Evolutionary conservation across 1,140 invertebrate species (phyloP).

Genomic region (Triops cancriformis): DNA sequence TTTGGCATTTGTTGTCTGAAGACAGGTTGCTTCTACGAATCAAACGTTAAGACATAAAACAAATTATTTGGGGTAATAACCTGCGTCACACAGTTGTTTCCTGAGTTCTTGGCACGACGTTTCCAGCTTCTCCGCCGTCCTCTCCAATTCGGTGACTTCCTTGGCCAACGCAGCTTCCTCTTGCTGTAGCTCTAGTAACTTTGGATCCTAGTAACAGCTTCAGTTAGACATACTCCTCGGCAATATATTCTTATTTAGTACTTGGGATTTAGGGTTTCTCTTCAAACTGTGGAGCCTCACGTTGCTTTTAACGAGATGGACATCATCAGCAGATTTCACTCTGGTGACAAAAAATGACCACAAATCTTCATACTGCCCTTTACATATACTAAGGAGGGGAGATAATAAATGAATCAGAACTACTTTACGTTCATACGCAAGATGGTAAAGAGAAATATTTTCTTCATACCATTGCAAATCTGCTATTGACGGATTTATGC

Average conservation of each 20-base stretch:
- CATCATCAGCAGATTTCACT: conserved; percentile 13
- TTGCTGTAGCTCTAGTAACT: neutral
- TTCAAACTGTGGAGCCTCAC: conserved; percentile 15
- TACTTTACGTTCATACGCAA: neutral
- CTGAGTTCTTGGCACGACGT: neutral
- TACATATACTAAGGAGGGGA: conserved; percentile 15
- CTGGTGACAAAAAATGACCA: conserved; percentile 20
- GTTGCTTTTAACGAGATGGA: conserved; percentile 16
- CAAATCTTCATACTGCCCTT: conserved; percentile 19
- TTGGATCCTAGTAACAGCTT: conserved; percentile 11
- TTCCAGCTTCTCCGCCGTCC: neutral
- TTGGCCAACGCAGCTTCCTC: neutral
- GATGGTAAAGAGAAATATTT: neutral
- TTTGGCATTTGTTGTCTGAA: neutral
- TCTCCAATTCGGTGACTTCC: neutral
- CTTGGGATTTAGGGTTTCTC: neutral
- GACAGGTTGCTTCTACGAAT: neutral
- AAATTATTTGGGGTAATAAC: neutral
- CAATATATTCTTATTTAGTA: neutral
- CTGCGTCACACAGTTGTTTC: neutral
- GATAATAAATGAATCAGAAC: neutral
- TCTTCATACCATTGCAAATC: neutral
- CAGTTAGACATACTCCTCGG: neutral
- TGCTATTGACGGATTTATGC: neutral
- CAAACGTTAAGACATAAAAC: neutral